Percentiles rank a stretch among this genome's conserved stretches.
Conservation (phyloP, 2,888 invertebrate genomes). For the Tridacna crocea region DNA sequence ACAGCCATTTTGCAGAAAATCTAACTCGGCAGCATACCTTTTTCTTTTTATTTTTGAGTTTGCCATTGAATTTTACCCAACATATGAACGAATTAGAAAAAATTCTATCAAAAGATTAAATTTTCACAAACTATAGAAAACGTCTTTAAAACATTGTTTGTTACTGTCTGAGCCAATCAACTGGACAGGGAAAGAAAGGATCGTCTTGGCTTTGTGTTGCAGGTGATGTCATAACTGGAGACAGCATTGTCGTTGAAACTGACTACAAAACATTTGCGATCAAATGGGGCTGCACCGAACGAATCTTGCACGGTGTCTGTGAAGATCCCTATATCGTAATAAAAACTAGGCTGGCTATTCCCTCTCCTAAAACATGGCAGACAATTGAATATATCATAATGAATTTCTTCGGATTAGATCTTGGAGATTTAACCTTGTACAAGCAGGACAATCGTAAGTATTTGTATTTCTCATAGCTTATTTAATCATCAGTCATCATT, state of each 20-base stretch:
- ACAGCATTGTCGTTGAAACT: neutral
- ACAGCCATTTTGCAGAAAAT: too few relatives aligned
- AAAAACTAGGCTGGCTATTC: neutral
- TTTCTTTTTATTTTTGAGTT: too few relatives aligned
- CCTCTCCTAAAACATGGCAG: neutral
- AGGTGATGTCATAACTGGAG: constrained; percentile 3
- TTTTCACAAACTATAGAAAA: too few relatives aligned
- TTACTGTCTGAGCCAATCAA: too few relatives aligned
- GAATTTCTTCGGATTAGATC: neutral
- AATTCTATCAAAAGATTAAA: too few relatives aligned
- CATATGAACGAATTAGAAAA: too few relatives aligned
- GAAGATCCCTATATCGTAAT: constrained; percentile 10
- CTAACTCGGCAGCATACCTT: too few relatives aligned
- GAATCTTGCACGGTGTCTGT: neutral
- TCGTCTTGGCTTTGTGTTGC: neutral
- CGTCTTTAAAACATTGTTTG: too few relatives aligned
- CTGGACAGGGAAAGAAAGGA: too few relatives aligned
- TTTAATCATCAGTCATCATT: too few relatives aligned
- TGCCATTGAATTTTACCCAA: too few relatives aligned
- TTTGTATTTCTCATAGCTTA: too few relatives aligned
- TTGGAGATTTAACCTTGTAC: neutral
- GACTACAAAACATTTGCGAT: constrained; percentile 3
- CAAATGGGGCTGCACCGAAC: constrained; percentile 4
- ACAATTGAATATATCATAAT: neutral
- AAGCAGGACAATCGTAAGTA: constrained; percentile 6